These are phyloP conservation scores for Meloidogyne floridensis DNA, from an alignment of 1,140 invertebrate genomes.

Conservation along the genomic window DNA sequence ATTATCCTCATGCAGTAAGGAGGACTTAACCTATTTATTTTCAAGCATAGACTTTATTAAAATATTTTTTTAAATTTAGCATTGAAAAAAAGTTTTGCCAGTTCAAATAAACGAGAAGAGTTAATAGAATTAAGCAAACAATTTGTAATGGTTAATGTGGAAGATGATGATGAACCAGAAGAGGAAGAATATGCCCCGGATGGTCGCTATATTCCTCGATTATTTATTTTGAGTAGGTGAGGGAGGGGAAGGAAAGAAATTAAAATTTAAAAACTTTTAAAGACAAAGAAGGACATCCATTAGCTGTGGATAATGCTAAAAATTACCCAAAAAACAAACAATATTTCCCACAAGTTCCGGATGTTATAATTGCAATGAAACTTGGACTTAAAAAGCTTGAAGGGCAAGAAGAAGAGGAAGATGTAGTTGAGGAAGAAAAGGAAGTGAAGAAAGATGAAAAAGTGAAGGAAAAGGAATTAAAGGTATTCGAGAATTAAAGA, in stretches of 20 bases:
- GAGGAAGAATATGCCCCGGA: conserved; percentile 62
- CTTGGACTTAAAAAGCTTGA: conserved; percentile 45
- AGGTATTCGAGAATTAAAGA: background rate
- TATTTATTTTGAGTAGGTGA: conserved; percentile 59
- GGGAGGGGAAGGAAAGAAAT: background rate
- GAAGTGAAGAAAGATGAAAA: conserved; percentile 26
- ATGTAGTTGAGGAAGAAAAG: conserved; percentile 7
- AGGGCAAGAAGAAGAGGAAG: conserved; percentile 31
- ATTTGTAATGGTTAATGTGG: conserved; percentile 65
- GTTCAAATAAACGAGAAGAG: conserved; percentile 50
- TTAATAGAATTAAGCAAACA: conserved; percentile 57
- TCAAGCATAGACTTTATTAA: background rate
- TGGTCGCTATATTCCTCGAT: conserved; percentile 61
- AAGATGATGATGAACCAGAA: conserved; percentile 65
- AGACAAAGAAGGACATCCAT: conserved; percentile 59
- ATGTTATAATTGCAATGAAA: conserved; percentile 63
- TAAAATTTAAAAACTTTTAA: conserved; percentile 39
- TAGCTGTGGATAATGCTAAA: conserved; percentile 60
- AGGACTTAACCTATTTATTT: too few species aligned
- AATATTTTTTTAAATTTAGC: conserved; percentile 40
- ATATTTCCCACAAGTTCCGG: conserved; percentile 40
- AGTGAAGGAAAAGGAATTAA: conserved; percentile 36
- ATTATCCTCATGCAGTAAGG: too few species aligned
- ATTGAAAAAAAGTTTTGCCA: conserved; percentile 54
- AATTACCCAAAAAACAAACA: conserved; percentile 56